phyloP scores from a whole-genome alignment of 2,888 invertebrate genomes.

The Zaprionus obscuricornis region DNA sequence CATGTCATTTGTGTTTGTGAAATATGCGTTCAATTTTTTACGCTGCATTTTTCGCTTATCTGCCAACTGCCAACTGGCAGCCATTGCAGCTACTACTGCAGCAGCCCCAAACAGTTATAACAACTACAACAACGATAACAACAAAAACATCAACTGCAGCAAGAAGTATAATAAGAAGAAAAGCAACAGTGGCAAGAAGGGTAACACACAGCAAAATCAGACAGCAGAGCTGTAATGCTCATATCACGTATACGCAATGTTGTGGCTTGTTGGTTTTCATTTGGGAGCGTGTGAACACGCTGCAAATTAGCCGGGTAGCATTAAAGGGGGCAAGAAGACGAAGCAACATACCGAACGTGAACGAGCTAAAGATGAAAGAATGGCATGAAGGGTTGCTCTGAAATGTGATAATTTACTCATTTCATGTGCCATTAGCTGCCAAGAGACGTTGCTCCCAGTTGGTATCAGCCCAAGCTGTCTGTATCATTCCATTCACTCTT shows the following conservation, averaged over 20 bases:
- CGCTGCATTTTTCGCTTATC: constrained; percentile 76
- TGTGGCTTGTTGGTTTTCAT: constrained; percentile 70
- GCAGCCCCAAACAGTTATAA: too few relatives aligned
- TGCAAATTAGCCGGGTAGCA: constrained; percentile 67
- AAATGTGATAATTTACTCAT: constrained; percentile 76
- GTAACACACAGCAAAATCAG: constrained; percentile 26
- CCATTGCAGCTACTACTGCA: constrained; percentile 18
- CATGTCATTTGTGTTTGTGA: constrained; percentile 71
- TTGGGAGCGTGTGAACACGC: constrained; percentile 48
- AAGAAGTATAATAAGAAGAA: too few relatives aligned
- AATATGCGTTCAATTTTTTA: constrained; percentile 78
- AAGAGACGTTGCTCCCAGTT: constrained; percentile 43
- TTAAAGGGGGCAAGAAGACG: background rate
- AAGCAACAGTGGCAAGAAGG: background rate
- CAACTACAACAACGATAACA: too few relatives aligned
- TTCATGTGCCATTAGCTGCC: constrained; percentile 77
- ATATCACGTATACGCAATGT: constrained; percentile 76
- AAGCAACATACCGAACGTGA: too few relatives aligned
- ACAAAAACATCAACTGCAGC: too few relatives aligned
- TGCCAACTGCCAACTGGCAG: constrained; percentile 56
- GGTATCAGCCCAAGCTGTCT: background rate
- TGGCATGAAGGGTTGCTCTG: constrained; percentile 17
- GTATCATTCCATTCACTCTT: background rate
- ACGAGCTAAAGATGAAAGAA: background rate
- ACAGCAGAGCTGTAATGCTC: constrained; percentile 48